Base-by-base conservation (phyloP, 2,797 vertebrate species). In the Gephyroberyx darwinii region DNA sequence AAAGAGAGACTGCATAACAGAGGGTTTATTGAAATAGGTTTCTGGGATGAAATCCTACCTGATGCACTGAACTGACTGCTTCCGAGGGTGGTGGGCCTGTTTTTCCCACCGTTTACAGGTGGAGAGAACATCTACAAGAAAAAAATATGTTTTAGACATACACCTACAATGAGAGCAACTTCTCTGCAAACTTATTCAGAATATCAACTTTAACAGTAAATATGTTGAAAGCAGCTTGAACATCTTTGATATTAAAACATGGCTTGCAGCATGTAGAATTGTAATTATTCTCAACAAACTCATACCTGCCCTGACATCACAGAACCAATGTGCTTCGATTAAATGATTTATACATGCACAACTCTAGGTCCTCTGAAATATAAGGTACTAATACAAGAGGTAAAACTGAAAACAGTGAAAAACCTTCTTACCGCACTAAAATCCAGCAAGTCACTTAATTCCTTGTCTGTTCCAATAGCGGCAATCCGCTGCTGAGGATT, bases 401-500 rank as follows among this genome's bases (percentile, higher is more conserved):
- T 75, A 83, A 80, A 69, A 52, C 48, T 33, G 41, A 68, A 55
- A 19, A 43, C 13, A 68, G 26, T 43, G 20, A 56, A 65, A 74
- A 69, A 75, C 80, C 52, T 65, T 83, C 96, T 80, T 97, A 99
- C 98, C 97, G 98, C 98, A 74, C 98, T 99, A 86, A 99, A 99
- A 94, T 99, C 98, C 95, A 99, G 97, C 92, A 99, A 92, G 92
- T 99, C 98, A 93, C 97, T 99, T 92, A 99, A 89, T 86, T 99
- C 98, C 96, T 99, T 99, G 94, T 99, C 98, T 70, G 98, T 98
- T 90, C 98, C 98, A 78, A 99, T 96, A 85, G 97, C 98, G 93
- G 97, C 96, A 94, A 97, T 97, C 95, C 98, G 97, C 95, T 99
- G 98, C 93, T 98, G 98, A 82, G 98, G 94, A 90, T 99, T 99